Evolutionary conservation across 53 echinoderm and acorn worm species (phyloP), one percentile per base, ranked within the genome.

Genomic region (Mesocentrotus franciscanus): DNA sequence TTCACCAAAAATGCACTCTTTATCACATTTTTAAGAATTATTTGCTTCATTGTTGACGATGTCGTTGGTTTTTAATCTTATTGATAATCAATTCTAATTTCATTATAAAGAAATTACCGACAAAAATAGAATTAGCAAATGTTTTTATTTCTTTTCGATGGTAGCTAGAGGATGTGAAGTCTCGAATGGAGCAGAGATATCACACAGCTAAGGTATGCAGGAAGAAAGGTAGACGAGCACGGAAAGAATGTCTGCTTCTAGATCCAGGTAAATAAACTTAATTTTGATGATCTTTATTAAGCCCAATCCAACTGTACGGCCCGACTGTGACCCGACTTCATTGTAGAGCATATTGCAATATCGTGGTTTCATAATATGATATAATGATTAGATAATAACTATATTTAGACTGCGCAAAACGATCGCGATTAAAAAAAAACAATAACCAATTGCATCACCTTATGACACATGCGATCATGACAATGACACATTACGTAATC

Each of bases 111-210:
- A 71, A 0, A 78, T 78, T 33, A 74, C 74, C 0, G 36, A 16
- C 35, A 78, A 72, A 72, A 9, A 18, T 64, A 64, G 15, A 16
- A 18, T 16, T 72, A 72, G 18, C n/a, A 72, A n/a, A n/a, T 24
- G 18, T 24, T 4, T 24, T 72, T 72, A 32, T 33, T 76, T 32
- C 2, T 83, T 22, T 17, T 49, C 8, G 33, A 78, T 78, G 27
- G 8, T 49, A 93, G 93, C 78, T 93, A 12, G 76, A 76, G 17
- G 79, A 93, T 57, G 93, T 93, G n/a, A 93, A 93, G 78, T 74
- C 93, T 60, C 93, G 93, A 11, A 93, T 93, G 93, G 93, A 93
- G 78, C 76, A 76, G 56, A 24, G 93, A 55, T 93, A 93, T 35
- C 61, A 71, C 74, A 93, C 93, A 18, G 93, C 76, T 36, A 55